phyloP scores from a whole-genome alignment of 2,797 vertebrate species.

The Neoniphon sammara region DNA sequence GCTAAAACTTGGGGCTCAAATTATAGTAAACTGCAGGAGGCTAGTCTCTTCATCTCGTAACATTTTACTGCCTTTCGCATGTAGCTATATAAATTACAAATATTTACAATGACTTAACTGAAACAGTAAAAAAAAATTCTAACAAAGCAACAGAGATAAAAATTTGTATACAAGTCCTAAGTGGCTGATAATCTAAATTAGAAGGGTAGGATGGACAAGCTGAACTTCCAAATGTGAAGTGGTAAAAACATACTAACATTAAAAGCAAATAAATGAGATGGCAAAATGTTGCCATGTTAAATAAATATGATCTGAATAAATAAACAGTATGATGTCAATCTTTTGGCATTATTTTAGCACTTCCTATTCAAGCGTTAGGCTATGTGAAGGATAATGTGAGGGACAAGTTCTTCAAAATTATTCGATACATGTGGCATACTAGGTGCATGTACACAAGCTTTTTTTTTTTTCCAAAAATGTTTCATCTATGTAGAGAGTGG shows the following conservation, averaged over 20 bases:
- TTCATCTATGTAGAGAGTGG: conserved; percentile 28
- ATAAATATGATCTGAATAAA: conserved; percentile 78
- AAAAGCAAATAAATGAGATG: conserved; percentile 8
- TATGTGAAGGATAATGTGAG: conserved; percentile 18
- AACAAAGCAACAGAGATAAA: conserved; percentile 58
- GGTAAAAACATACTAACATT: conserved; percentile 43
- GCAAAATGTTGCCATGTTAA: conserved; percentile 56
- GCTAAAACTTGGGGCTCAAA: conserved; percentile 58
- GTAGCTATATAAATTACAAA: conserved; percentile 80
- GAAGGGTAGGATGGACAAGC: not conserved
- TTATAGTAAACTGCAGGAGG: conserved; percentile 69
- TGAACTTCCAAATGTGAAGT: conserved; percentile 18
- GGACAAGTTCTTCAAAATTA: conserved; percentile 30
- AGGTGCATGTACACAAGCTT: conserved; percentile 14
- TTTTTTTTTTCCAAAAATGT: conserved; percentile 22
- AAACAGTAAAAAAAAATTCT: conserved; percentile 67
- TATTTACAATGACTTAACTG: conserved; percentile 77
- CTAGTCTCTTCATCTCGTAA: conserved; percentile 64
- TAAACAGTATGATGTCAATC: conserved; percentile 40
- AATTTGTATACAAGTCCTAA: conserved; percentile 51
- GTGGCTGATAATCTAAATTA: conserved; percentile 41
- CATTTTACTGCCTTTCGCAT: conserved; percentile 67
- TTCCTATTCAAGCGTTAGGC: conserved; percentile 32
- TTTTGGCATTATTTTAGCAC: conserved; percentile 47
- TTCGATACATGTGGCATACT: conserved; percentile 15